Evolutionary conservation across 2,888 invertebrate genomes (phyloP).

Genomic region (Diaperis boleti): DNA sequence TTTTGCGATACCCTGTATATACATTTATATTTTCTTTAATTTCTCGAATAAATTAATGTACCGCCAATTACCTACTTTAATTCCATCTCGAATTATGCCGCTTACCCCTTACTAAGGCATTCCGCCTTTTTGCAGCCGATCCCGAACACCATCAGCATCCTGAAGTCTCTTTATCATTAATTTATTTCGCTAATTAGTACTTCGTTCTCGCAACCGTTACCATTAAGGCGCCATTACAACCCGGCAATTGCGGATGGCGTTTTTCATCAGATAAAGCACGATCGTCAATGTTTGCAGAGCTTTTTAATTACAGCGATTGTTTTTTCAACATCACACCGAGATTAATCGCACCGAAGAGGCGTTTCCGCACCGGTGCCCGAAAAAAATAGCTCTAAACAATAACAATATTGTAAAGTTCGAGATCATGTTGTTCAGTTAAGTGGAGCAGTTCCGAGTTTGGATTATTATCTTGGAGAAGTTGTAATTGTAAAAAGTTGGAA

Average conservation of each 20-base stretch:
- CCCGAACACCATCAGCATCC: not conserved
- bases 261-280: not conserved
- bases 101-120: no score
- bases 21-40: no score
- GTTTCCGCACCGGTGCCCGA: not conserved
- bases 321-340: slow-evolving; percentile 16
- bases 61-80: no score
- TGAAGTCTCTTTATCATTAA: not conserved
- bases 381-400: slow-evolving; percentile 18
- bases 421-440: slow-evolving; percentile 35
- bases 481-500: slow-evolving; percentile 33
- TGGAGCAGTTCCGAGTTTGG: slow-evolving; percentile 23
- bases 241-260: not conserved
- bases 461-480: slow-evolving; percentile 35
- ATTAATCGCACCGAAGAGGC: slow-evolving; percentile 4
- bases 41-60: no score
- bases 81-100: no score
- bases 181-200: not conserved
- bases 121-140: no score
- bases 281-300: slow-evolving; percentile 12
- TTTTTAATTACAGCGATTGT: slow-evolving; percentile 27
- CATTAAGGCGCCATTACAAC: not conserved
- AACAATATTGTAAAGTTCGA: slow-evolving; percentile 32
- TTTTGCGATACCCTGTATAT: no score
- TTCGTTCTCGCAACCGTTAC: not conserved